A percentile compares a stretch with the other conserved stretches of the same genome.
Evolutionary conservation across 2,113 vertebrate species (phyloP).

Genomic region (Amazona vittata): DNA sequence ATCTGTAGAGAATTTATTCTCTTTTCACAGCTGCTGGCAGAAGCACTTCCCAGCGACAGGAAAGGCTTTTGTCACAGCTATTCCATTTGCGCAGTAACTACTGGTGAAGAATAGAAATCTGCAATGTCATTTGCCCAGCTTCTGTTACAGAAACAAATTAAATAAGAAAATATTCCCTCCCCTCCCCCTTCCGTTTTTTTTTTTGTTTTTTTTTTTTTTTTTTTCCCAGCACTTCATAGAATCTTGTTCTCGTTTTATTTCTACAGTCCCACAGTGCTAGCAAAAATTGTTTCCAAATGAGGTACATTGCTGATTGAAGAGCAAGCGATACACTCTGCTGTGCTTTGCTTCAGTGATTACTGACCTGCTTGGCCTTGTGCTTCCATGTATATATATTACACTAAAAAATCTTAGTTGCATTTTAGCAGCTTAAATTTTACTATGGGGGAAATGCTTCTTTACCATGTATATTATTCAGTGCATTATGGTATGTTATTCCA

Average conservation of each 20-base stretch:
- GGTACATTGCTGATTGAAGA: neutral
- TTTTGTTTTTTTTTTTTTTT: neutral
- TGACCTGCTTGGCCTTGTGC: neutral
- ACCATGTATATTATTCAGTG: neutral
- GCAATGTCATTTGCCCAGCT: neutral
- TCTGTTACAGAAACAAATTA: neutral
- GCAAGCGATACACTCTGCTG: neutral
- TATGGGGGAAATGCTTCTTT: neutral
- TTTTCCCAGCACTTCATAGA: neutral
- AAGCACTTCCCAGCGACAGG: neutral
- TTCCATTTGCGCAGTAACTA: neutral
- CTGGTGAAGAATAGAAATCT: neutral
- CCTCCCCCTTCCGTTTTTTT: accelerated
- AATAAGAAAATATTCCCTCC: neutral
- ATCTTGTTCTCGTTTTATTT: neutral
- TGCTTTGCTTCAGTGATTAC: neutral
- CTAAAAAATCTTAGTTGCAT: neutral
- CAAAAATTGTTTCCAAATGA: neutral
- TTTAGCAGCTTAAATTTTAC: neutral
- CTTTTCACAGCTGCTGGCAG: neutral
- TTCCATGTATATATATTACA: neutral
- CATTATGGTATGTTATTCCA: neutral
- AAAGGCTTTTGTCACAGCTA: neutral
- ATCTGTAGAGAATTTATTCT: neutral
- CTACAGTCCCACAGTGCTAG: neutral